Base-by-base conservation (phyloP, 1,140 invertebrate genomes). In the Lordiphosa clarofinis region DNA sequence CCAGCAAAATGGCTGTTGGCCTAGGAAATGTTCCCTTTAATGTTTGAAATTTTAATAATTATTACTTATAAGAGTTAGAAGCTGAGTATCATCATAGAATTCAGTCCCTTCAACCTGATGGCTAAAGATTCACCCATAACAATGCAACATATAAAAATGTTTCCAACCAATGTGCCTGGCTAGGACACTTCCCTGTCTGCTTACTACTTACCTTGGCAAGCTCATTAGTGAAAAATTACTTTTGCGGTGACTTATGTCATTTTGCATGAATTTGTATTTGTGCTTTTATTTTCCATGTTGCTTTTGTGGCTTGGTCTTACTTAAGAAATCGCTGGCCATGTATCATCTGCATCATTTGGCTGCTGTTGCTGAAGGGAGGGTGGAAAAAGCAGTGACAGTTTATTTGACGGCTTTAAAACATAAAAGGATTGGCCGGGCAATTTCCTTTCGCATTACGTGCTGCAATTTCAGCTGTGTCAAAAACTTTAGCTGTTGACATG, bases 171-270 rank as follows among this genome's bases (percentile, higher is more conserved):
- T 59, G 64, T 67, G 7, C 8, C 37, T 31, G 36, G n/a, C 46
- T 24, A 24, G 21, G 21, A 24, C 21, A 24, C 21, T 24, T 24
- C 28, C 31, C 28, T 19, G 6, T 4, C 37, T 56, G 46, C 11
- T 56, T 31, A 42, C 9, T 40, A 46, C 28, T 56, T 65, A 35
- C 12, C 39, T 19, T 68, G 72, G 56, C 66, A 75, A 82, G 78
- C 78, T 84, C 79, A 84, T 84, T 84, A 84, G 78, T 84, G 78
- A 84, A 84, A 84, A 84, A 84, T 84, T 84, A 84, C 78, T 84
- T 68, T 73, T 73, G 79, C 69, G 78, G 78, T 84, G 78, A 84
- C 79, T 84, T 84, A 84, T 84, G 79, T 84, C 78, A 78, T 82
- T 76, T 69, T 54, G 78, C 72, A 64, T 63, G 78, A 81, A 81